These are phyloP conservation scores for Laupala kohalensis DNA, from an alignment of 1,140 invertebrate genomes.

Conservation along the genomic window DNA sequence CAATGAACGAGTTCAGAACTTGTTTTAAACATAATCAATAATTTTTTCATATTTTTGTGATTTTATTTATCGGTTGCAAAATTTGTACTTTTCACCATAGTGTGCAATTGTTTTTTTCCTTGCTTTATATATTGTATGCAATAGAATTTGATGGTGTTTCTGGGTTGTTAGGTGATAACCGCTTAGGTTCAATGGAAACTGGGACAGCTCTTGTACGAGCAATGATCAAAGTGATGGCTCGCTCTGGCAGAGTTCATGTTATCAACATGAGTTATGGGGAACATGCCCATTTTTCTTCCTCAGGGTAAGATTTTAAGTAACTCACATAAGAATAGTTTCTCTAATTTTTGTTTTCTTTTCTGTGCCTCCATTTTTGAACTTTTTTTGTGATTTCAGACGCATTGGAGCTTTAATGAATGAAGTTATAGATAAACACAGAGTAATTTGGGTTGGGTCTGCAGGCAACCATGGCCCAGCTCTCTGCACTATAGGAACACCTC, in stretches of 20 bases:
- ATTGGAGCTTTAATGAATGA: slow-evolving; percentile 76
- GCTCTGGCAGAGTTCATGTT: slow-evolving; percentile 58
- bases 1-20: too few species aligned
- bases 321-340: slow-evolving; percentile 2
- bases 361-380: not conserved
- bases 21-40: too few species aligned
- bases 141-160: too few species aligned
- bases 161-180: slow-evolving; percentile 59
- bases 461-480: slow-evolving; percentile 92
- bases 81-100: too few species aligned
- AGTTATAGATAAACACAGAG: slow-evolving; percentile 82
- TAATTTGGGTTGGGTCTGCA: slow-evolving; percentile 82
- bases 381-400: slow-evolving; percentile 42
- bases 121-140: too few species aligned
- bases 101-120: too few species aligned
- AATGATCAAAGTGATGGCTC: slow-evolving; percentile 73
- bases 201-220: slow-evolving; percentile 81
- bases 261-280: slow-evolving; percentile 99
- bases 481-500: slow-evolving; percentile 84
- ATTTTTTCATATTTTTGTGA: not conserved
- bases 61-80: not conserved
- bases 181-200: slow-evolving; percentile 91
- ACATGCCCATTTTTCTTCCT: slow-evolving; percentile 75
- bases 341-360: not conserved
- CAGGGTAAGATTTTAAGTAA: too few species aligned